Percentiles rank a stretch among this genome's conserved stretches.
Evolutionary conservation across 1,140 invertebrate genomes (phyloP).

Genomic region (Drosophila melanogaster): DNA sequence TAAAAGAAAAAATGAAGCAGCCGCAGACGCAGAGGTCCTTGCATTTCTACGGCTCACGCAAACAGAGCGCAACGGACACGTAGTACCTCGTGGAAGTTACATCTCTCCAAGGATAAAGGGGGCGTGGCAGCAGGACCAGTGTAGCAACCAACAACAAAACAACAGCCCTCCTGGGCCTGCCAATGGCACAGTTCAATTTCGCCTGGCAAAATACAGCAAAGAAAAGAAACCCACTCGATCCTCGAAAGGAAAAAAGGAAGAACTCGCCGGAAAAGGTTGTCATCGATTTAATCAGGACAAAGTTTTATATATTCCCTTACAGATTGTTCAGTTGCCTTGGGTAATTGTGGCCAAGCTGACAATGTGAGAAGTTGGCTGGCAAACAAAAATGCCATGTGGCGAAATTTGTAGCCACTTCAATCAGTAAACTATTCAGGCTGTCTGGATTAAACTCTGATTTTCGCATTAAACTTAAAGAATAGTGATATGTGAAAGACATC

Average conservation of each 20-base stretch:
- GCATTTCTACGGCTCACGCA: slow-evolving; percentile 41
- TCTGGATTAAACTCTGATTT: too few relatives aligned
- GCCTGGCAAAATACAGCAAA: slow-evolving; percentile 29
- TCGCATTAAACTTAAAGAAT: too few relatives aligned
- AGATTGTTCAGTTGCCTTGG: slow-evolving; percentile 32
- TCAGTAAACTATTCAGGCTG: not conserved
- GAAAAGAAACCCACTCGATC: slow-evolving; percentile 21
- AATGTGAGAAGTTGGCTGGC: not conserved
- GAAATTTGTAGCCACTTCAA: not conserved
- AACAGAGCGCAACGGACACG: slow-evolving; percentile 72
- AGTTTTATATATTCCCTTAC: slow-evolving; percentile 43
- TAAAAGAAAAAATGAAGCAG: slow-evolving; percentile 3
- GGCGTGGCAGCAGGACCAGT: slow-evolving; percentile 19
- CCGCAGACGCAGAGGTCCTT: slow-evolving; percentile 30
- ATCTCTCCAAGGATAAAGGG: slow-evolving; percentile 21
- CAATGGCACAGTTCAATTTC: slow-evolving; percentile 77
- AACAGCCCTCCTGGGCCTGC: slow-evolving; percentile 63
- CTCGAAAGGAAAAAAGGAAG: slow-evolving; percentile 34
- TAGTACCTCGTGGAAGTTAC: slow-evolving; percentile 36
- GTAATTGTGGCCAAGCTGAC: slow-evolving; percentile 18
- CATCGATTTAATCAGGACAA: slow-evolving; percentile 51
- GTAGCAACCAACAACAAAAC: slow-evolving; percentile 49
- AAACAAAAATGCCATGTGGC: not conserved
- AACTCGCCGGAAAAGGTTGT: slow-evolving; percentile 47
- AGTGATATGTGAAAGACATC: too few relatives aligned